Evolutionary conservation across 37 sponge, comb jelly and placozoan genomes (phyloP), one percentile per base, ranked within the genome.

Genomic region (Mnemiopsis leidyi): DNA sequence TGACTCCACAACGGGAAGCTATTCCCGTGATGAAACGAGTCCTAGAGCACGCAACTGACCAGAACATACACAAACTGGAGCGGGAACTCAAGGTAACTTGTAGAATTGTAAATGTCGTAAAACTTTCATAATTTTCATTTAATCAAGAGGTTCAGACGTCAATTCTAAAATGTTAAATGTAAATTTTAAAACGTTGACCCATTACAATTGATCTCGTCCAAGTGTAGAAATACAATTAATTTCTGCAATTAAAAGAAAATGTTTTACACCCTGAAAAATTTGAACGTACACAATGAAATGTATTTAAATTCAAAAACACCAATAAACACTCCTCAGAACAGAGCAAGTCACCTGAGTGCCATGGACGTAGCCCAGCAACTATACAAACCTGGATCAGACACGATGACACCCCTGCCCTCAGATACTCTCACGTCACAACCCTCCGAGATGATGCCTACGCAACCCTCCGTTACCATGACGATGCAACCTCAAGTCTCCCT

Each of bases 21-120:
- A 35, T 79, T 7, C 82, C 82, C 1, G 82, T 79, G 5, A 79
- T 79, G 36, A 79, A 79, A 23, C 2, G 32, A 36, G 82, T 79
- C 23, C 82, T 79, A 23, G 82, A 79, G 3, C 82, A 79, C 82
- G 82, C 82, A 7, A 79, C 82, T 1, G 82, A 79, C 20, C 34
- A 79, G 20, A 28, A 32, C 7, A 79, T 79, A 28, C 21, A 79
- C 82, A 69, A 69, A 25, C 73, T n/a, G 73, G 73, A 69, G 29
- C 73, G 61, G 13, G 9, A 48, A 48, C 61, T 48, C 61, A 48
- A 48, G 61, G 61, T 48, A 48, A 18, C 13, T 48, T n/a, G n/a
- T n/a, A n/a, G n/a, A n/a, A n/a, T n/a, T n/a, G n/a, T n/a, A n/a
- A n/a, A n/a, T n/a, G n/a, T n/a, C n/a, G n/a, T n/a, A n/a, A n/a